These are phyloP conservation scores for Pampusana beccarii DNA, from an alignment of 2,113 vertebrate species.

Conservation along the genomic window DNA sequence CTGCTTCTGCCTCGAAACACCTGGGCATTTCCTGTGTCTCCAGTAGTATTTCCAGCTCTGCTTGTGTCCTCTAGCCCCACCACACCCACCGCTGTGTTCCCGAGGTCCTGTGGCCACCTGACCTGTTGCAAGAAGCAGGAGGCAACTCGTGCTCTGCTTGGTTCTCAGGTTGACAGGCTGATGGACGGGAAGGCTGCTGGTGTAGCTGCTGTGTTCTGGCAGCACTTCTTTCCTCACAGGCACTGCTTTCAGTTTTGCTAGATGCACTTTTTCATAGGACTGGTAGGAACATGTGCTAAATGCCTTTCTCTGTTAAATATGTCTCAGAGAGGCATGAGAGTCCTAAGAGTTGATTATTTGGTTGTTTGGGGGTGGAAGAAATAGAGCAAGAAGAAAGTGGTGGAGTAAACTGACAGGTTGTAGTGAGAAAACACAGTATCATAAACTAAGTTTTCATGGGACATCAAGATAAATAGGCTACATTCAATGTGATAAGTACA, in stretches of 20 bases:
- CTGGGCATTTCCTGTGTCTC: neutral
- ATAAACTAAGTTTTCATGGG: neutral
- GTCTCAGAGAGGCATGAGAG: neutral
- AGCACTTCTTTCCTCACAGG: neutral
- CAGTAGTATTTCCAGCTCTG: neutral
- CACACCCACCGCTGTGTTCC: neutral
- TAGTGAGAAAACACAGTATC: neutral
- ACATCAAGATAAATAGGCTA: neutral
- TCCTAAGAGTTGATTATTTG: neutral
- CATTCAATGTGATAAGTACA: neutral
- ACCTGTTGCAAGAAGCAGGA: neutral
- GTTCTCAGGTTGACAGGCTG: neutral
- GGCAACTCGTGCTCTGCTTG: neutral
- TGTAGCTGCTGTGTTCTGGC: neutral
- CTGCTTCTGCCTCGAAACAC: neutral
- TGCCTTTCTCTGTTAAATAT: neutral
- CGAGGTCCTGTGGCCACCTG: neutral
- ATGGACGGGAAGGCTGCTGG: neutral
- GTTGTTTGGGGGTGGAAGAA: neutral
- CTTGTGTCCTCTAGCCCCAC: neutral
- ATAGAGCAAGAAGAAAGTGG: neutral
- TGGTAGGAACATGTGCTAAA: neutral
- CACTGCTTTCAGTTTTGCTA: neutral
- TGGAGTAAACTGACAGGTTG: neutral
- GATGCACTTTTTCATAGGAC: fast-evolving